Conservation (phyloP, 2,888 invertebrate genomes). For the Orgyia antiqua region DNA sequence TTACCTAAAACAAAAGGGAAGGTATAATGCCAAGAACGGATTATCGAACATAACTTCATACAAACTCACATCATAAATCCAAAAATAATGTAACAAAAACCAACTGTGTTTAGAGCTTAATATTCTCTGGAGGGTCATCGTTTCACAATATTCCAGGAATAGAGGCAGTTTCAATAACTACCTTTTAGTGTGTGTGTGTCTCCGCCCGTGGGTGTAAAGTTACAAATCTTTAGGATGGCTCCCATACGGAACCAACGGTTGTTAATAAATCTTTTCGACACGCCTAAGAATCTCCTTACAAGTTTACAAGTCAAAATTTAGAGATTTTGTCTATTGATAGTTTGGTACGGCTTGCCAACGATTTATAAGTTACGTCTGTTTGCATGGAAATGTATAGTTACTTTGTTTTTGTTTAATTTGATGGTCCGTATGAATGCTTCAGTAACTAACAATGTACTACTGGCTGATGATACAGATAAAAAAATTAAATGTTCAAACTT, state of each 20-base stretch:
- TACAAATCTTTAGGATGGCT: conserved; percentile 44
- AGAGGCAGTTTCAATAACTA: conserved; percentile 38
- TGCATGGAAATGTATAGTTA: no score
- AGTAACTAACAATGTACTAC: no score
- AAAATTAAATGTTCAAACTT: no score
- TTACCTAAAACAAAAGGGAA: not conserved
- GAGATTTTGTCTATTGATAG: conserved; percentile 27
- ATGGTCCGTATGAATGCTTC: no score
- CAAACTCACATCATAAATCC: no score
- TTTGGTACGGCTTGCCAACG: conserved; percentile 19
- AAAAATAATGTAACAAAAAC: conserved; percentile 22
- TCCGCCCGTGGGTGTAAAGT: conserved; percentile 31
- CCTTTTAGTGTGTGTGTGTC: conserved; percentile 33
- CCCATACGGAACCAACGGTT: conserved; percentile 31
- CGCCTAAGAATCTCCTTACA: conserved; percentile 36
- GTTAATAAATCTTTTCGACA: conserved; percentile 46
- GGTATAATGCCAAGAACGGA: no score
- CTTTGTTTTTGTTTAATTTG: no score
- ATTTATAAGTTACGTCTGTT: no score
- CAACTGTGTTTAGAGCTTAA: conserved; percentile 27
- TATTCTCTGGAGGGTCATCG: conserved; percentile 15
- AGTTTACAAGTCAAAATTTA: conserved; percentile 33
- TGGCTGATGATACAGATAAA: no score
- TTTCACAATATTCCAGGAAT: conserved; percentile 35
- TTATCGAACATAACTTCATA: no score